phyloP scores from a whole-genome alignment of 1,140 invertebrate species.

The Pristionchus pacificus region DNA sequence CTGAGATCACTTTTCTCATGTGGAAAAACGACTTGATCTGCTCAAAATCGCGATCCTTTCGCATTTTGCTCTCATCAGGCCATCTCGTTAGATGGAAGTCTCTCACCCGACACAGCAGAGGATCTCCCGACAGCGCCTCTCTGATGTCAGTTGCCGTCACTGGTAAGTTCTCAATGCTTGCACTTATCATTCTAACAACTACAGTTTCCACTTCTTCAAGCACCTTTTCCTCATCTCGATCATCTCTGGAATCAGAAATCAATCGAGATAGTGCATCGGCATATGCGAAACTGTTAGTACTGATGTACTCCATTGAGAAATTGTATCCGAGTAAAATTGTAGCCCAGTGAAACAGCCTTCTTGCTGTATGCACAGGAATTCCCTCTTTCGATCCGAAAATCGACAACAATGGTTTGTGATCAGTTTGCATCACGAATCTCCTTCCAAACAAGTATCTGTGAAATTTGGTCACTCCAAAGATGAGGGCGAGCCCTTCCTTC shows the following conservation, averaged over 20 bases:
- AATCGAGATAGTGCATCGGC: constrained; percentile 45
- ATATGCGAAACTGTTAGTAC: constrained; percentile 34
- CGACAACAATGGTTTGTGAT: constrained; percentile 61
- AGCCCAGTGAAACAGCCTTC: constrained; percentile 38
- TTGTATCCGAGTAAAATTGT: constrained; percentile 40
- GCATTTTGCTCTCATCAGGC: no score
- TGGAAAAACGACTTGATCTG: not conserved
- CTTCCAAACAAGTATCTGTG: constrained; percentile 61
- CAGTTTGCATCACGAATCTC: constrained; percentile 60
- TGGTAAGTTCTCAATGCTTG: constrained; percentile 11
- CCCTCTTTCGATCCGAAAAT: constrained; percentile 59
- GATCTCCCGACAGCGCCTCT: not conserved
- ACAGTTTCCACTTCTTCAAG: constrained; percentile 15
- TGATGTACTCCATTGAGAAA: constrained; percentile 40
- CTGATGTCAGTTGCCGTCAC: constrained; percentile 2
- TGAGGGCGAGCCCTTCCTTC: constrained; percentile 63
- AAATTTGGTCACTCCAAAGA: constrained; percentile 63
- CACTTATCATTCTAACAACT: constrained; percentile 17
- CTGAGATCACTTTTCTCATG: constrained; percentile 3
- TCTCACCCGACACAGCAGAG: not conserved
- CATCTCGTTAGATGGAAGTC: no score
- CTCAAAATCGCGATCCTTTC: no score
- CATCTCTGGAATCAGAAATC: constrained; percentile 30
- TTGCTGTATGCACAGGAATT: constrained; percentile 48
- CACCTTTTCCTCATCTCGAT: constrained; percentile 29